Conservation (phyloP, 2,797 vertebrate species). For the Pipistrellus pygmaeus region DNA sequence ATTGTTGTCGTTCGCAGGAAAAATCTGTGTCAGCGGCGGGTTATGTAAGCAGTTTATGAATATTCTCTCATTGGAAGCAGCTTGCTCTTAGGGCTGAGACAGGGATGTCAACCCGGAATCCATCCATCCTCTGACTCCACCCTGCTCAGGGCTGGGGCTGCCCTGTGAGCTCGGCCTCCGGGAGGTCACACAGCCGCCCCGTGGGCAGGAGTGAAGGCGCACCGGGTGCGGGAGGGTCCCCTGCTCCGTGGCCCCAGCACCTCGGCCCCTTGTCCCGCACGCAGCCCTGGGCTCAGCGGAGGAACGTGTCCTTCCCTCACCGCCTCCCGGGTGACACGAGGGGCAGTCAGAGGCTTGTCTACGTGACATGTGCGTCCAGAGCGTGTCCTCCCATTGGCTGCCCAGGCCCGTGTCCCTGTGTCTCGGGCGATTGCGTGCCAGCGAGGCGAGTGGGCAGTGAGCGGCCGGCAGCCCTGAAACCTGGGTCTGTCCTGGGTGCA, state of each 20-base stretch:
- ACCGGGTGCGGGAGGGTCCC: too few relatives aligned
- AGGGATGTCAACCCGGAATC: rapidly evolving
- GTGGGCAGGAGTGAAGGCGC: not conserved
- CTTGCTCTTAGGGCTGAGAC: not conserved
- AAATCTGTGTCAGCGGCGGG: rapidly evolving
- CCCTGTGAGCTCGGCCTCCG: not conserved
- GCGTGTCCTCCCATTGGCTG: not conserved
- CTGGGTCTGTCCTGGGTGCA: rapidly evolving
- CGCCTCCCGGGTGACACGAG: not conserved
- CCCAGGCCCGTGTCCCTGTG: rapidly evolving
- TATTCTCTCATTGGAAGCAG: not conserved
- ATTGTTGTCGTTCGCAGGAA: not conserved
- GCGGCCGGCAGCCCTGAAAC: not conserved
- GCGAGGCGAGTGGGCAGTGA: rapidly evolving
- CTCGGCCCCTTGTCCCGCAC: not conserved
- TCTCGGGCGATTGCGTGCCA: rapidly evolving
- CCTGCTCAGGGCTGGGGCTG: not conserved
- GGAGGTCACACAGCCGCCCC: too few relatives aligned
- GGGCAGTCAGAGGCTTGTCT: rapidly evolving
- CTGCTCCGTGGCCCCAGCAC: not conserved
- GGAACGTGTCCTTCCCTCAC: too few relatives aligned
- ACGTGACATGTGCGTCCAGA: rapidly evolving
- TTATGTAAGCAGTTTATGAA: not conserved
- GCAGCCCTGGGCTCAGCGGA: not conserved
- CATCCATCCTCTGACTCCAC: rapidly evolving